phyloP scores from a whole-genome alignment of 2,113 vertebrate genomes.

The Phrynocephalus versicolor region DNA sequence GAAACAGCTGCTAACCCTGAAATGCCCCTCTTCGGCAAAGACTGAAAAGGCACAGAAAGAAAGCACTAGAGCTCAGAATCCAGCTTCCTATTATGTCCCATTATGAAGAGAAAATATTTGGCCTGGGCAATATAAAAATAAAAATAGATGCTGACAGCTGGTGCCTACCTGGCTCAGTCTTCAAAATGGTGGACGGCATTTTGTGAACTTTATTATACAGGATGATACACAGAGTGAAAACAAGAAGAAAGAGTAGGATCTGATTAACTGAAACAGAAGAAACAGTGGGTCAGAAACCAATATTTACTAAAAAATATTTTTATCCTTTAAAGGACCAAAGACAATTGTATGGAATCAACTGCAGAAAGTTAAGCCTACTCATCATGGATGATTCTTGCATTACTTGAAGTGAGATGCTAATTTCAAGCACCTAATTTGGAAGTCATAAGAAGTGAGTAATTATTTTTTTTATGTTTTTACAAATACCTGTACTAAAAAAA shows the following conservation, averaged over 20 bases:
- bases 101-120: neutral
- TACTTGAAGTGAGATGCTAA: neutral
- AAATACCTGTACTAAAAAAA: no score
- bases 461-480: neutral
- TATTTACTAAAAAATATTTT: no score
- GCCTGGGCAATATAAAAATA: neutral
- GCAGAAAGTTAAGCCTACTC: neutral
- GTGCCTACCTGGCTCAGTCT: constrained; percentile 72
- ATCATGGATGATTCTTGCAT: neutral
- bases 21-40: neutral
- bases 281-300: constrained; percentile 16
- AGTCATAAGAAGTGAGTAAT: neutral
- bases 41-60: neutral
- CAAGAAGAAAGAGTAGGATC: constrained; percentile 84
- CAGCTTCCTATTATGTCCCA: neutral
- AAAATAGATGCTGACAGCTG: neutral
- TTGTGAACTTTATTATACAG: constrained; percentile 85
- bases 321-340: no score
- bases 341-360: neutral
- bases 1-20: neutral
- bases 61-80: neutral
- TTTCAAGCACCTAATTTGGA: neutral
- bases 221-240: constrained; percentile 83
- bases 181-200: constrained; percentile 46
- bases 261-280: constrained; percentile 81